These are phyloP conservation scores for Trichacis sp. DNA, from an alignment of 2,888 invertebrate genomes.

Conservation along the genomic window DNA sequence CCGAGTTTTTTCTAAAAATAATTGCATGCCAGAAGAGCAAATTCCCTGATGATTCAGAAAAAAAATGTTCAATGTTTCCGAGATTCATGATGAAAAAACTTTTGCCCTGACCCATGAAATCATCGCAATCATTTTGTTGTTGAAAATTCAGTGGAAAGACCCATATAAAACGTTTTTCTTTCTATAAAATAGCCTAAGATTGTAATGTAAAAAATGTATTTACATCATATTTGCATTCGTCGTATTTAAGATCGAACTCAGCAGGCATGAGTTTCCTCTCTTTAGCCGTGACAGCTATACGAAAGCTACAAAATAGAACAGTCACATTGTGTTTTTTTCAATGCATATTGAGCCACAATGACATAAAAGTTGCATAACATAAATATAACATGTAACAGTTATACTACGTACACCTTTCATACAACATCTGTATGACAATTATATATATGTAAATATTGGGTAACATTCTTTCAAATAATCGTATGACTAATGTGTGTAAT, in stretches of 20 bases:
- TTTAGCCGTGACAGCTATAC: constrained; percentile 30
- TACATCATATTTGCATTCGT: constrained; percentile 39
- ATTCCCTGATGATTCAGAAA: too few species aligned
- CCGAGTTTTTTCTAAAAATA: too few species aligned
- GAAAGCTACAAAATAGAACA: constrained; percentile 38
- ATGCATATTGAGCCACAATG: constrained; percentile 25
- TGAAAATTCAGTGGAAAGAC: too few species aligned
- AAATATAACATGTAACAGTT: constrained; percentile 24
- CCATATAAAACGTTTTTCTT: too few species aligned
- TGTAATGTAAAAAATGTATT: constrained; percentile 37
- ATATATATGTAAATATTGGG: constrained; percentile 31
- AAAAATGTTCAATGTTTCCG: too few species aligned
- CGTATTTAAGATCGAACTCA: constrained; percentile 40
- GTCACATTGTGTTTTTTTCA: constrained; percentile 30
- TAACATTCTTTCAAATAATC: constrained; percentile 15
- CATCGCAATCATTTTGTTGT: too few species aligned
- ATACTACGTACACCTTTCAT: constrained; percentile 32
- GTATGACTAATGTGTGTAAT: not conserved
- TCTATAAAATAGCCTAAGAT: constrained; percentile 21
- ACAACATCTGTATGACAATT: constrained; percentile 33
- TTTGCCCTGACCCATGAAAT: too few species aligned
- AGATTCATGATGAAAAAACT: too few species aligned
- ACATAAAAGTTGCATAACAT: constrained; percentile 17
- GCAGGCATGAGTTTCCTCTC: constrained; percentile 32
- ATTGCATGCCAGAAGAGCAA: too few species aligned